Base-by-base conservation (phyloP, 2,797 vertebrate species). In the Rhinoraja longicauda region DNA sequence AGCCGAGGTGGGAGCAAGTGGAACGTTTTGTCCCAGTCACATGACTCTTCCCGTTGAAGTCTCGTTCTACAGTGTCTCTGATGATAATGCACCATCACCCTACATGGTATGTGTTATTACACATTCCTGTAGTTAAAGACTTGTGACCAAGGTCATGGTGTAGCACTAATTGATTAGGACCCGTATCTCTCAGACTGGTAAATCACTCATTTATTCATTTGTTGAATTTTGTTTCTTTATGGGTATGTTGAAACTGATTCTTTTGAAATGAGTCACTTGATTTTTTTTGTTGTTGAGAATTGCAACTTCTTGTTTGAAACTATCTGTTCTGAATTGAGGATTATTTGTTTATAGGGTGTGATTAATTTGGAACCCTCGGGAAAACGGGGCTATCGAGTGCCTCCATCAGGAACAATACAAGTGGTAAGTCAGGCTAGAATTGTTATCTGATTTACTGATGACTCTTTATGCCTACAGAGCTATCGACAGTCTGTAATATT, bases 371-470 rank as follows among this genome's bases (percentile, higher is more conserved):
- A 99, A 97, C 97, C 98, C 96, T 97, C 99, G 96, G 98, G 99
- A 93, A 99, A 98, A 97, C 97, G 98, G 97, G 99, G 99, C 96
- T 99, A 99, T 95, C 98, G 98, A 94, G 98, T 99, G 97, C 99
- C 99, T 97, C 97, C 98, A 97, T 99, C 99, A 98, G 99, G 99
- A 99, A 99, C 99, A 96, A 99, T 99, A 97, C 99, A 99, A 99
- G 99, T 99, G 99, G 99, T 99, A 96, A 93, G 98, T 95, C 67
- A 62, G 57, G 4, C 32, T 86, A 36, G n/a, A 32, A 8, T 36
- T 67, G 21, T 17, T 67, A 24, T 67, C 17, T 88, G 17, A 9
- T 67, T 88, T 67, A 6, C 6, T 19, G 32, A 88, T 67, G 19
- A 2, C 62, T 67, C n/a, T 17, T 86, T 7, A 84, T 57, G 7